Percentiles rank a stretch among this genome's conserved stretches.
Evolutionary conservation across 1,140 invertebrate genomes (phyloP).

Genomic region (Grapholita molesta): DNA sequence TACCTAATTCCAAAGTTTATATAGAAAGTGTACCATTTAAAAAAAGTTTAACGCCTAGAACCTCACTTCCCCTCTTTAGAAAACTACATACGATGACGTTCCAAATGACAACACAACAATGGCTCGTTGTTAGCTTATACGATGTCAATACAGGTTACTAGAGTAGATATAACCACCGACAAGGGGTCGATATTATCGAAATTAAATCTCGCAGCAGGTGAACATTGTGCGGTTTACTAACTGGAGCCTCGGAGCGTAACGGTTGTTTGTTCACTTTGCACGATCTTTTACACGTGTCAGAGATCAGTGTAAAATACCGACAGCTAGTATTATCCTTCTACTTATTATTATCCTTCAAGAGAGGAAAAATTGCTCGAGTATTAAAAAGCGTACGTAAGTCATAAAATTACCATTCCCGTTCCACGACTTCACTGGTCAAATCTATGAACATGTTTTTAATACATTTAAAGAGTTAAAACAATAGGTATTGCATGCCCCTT

Average conservation of each 20-base stretch:
- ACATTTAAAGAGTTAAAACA: no score
- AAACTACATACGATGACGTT: background rate
- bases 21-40: no score
- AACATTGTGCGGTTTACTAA: slow-evolving; percentile 34
- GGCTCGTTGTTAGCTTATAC: slow-evolving; percentile 36
- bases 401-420: no score
- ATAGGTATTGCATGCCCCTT: no score
- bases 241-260: slow-evolving; percentile 14
- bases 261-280: slow-evolving; percentile 8
- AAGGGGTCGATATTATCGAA: slow-evolving; percentile 54
- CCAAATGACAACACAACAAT: slow-evolving; percentile 35
- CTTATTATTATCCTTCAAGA: no score
- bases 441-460: no score
- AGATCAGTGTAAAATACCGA: background rate
- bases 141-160: slow-evolving; percentile 50
- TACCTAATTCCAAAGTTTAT: no score
- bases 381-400: no score
- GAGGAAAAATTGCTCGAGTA: no score
- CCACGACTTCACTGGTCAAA: no score
- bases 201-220: slow-evolving; percentile 60
- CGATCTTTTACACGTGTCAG: slow-evolving; percentile 5
- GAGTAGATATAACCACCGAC: slow-evolving; percentile 43
- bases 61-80: no score
- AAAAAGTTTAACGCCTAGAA: no score
- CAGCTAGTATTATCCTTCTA: background rate